Base-by-base conservation (phyloP, 2,888 invertebrate genomes). In the Apeira syringaria region DNA sequence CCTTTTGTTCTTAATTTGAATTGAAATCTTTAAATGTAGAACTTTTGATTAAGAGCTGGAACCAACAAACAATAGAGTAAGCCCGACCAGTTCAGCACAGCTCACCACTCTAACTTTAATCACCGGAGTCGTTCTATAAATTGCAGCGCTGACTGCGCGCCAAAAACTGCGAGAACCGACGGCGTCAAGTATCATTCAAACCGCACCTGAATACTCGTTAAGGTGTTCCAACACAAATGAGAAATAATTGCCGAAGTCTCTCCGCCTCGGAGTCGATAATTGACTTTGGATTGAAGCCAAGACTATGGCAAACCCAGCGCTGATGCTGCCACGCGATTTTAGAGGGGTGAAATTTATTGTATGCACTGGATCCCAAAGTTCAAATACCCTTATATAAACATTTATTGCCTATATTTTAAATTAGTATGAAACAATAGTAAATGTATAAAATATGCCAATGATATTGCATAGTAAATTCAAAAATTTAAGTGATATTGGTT, bases 251-350 rank as follows among this genome's bases (percentile, higher is more conserved):
- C 70, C 56, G 68, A 78, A 85, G 78, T 79, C 74, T 65, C 35
- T 39, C 53, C 61, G 65, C 68, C n/a, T 63, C 35, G 8, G 12
- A 39, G 72, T 68, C 77, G 71, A 81, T 86, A 85, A 86, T 84
- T 84, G 85, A 80, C 71, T 80, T 77, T 84, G 87, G 82, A 79
- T 69, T 68, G 55, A 43, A 49, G 84, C 87, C 83, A 82, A 77
- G 68, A 71, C 24, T 38, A 26, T 12, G 28, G 20, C 13, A 38
- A 30, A 12, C 26, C 18, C 17, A 24, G 33, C 33, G 31, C 20
- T 45, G 29, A 17, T 30, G 22, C 37, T 31, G 26, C 26, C 18
- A 31, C 36, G 26, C 32, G 18, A 22, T 22, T 20, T 32, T 7
- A 5, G n/a, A n/a, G 31, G 17, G 26, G 17, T 36, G 15, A 9